Base-by-base conservation (phyloP, 2,113 vertebrate species). In the Macquaria australasica region DNA sequence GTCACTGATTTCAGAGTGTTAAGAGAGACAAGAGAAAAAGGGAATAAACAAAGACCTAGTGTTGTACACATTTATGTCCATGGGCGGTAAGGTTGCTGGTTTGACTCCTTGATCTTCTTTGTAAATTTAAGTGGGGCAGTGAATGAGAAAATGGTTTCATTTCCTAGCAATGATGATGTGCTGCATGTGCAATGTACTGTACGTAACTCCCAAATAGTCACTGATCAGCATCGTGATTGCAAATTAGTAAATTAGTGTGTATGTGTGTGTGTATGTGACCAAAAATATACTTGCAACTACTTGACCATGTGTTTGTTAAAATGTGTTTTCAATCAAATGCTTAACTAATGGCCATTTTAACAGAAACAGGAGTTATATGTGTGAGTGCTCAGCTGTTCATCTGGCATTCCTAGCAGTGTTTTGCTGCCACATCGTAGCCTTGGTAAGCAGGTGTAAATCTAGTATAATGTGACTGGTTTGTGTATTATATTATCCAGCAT, bases 1-100 rank as follows among this genome's bases (percentile, higher is more conserved):
- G 60, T 37, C 34, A 60, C 21, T 68, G 58, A 89, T 87, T 86
- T 87, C 84, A 41, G 18, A 63, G 55, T 81, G 72, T 81, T 79
- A 39, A 50, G 63, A 70, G 60, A 81, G 68, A 79, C 9, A 79
- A 41, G 58, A 66, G 39, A 31, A 55, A 55, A 28, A 4, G 59
- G 56, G n/a, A 53, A 77, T 11, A 51, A 48, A 76, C 43, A 73
- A 45, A 60, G 64, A 73, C 1, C 14, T 9, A 39, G 6, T 23
- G 21, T 9, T 59, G 7, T 21, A 8, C 62, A 51, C 48, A 56
- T 68, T 73, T 21, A 60, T 39, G 41, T 55, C 25, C 10, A 21
- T 28, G 7, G 4, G 14, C n/a, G 16, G 9, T 51, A 8, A 55
- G 4, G 20, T 48, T 48, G 2, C 25, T 16, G 37, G n/a, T 77